Evolutionary conservation across 2,797 vertebrate species (phyloP).

Genomic region (Poeciliopsis infans): DNA sequence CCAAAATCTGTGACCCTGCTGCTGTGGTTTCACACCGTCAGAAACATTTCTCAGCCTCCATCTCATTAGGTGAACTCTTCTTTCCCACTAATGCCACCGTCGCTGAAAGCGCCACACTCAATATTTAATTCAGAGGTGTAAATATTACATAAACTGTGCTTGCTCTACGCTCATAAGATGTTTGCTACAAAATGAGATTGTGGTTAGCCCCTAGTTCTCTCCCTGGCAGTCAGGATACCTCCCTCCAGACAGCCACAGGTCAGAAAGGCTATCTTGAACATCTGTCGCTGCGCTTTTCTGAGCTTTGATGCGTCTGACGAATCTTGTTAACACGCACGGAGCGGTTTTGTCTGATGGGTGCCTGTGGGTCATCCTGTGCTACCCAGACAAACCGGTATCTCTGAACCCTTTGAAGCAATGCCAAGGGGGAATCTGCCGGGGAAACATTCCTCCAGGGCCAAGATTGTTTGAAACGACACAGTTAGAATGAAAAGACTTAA

Average conservation of each 20-base stretch:
- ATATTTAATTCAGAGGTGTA: conserved; percentile 77
- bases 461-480: conserved; percentile 54
- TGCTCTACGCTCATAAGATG: conserved; percentile 41
- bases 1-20: conserved; percentile 5
- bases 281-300: conserved; percentile 29
- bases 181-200: conserved; percentile 47
- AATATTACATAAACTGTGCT: conserved; percentile 78
- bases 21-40: conserved; percentile 20
- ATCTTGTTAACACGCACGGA: conserved; percentile 30
- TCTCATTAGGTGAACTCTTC: conserved; percentile 57
- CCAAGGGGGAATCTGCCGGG: conserved; percentile 17
- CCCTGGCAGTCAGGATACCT: conserved; percentile 41
- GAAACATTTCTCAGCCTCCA: conserved; percentile 31
- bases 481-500: conserved; percentile 54
- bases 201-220: conserved; percentile 38
- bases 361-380: conserved; percentile 23
- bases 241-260: conserved; percentile 49
- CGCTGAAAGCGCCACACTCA: conserved; percentile 65
- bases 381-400: conserved; percentile 33
- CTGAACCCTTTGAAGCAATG: conserved; percentile 33
- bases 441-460: conserved; percentile 53
- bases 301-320: conserved; percentile 52
- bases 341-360: conserved; percentile 34
- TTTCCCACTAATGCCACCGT: conserved; percentile 56
- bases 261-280: conserved; percentile 46